Conservation (phyloP, 2,113 vertebrate genomes). For the Halichoerus grypus region DNA sequence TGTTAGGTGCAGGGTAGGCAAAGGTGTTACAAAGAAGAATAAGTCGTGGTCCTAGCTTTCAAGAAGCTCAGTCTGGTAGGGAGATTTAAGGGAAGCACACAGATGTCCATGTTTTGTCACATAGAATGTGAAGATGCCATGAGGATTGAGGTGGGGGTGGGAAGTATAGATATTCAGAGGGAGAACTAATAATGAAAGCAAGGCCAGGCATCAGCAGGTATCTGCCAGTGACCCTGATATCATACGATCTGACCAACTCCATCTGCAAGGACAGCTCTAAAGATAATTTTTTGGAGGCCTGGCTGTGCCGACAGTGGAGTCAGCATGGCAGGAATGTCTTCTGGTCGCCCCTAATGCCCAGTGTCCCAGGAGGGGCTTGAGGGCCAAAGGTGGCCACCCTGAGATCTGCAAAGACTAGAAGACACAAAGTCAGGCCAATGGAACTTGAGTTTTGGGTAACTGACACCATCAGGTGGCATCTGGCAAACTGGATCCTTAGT, state of each 20-base stretch:
- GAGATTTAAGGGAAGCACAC: not conserved
- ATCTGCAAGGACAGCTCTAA: not conserved
- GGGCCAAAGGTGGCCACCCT: not conserved
- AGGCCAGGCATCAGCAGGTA: not conserved
- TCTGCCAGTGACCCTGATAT: not conserved
- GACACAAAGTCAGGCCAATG: not conserved
- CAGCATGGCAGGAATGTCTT: not conserved
- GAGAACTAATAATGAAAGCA: not conserved
- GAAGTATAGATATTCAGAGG: not conserved
- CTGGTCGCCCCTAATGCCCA: not conserved
- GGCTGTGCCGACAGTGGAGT: not conserved
- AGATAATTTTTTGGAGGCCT: not conserved
- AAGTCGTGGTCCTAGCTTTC: not conserved
- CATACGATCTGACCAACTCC: not conserved
- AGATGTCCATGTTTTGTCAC: not conserved
- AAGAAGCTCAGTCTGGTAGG: not conserved
- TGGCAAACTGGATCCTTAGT: not conserved
- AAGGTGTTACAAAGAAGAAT: not conserved
- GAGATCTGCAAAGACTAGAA: not conserved
- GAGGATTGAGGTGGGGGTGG: not conserved
- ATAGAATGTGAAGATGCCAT: not conserved
- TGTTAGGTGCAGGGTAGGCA: not conserved
- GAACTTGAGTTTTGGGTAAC: not conserved
- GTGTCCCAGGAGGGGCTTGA: not conserved
- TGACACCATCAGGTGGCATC: not conserved